These are phyloP conservation scores for Mormyrus iriodes DNA, from an alignment of 2,113 vertebrate species.

Conservation along the genomic window DNA sequence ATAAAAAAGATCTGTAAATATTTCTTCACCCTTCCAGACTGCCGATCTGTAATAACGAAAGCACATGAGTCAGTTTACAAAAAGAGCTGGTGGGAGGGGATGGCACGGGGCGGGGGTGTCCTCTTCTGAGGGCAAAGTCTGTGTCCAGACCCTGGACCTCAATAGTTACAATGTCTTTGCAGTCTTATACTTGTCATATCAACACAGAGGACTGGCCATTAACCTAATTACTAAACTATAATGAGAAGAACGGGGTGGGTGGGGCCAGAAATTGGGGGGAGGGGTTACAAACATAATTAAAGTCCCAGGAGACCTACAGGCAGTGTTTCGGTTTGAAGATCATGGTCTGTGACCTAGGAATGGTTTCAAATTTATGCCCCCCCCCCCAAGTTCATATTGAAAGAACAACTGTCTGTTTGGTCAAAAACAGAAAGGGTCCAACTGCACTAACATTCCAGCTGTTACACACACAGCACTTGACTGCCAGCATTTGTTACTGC, in stretches of 20 bases:
- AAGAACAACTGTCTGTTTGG: background rate
- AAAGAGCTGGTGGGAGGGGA: background rate
- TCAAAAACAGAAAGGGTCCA: background rate
- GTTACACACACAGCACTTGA: too few relatives aligned
- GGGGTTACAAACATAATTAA: background rate
- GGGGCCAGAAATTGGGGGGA: too few relatives aligned
- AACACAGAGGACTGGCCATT: background rate
- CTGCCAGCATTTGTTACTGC: background rate
- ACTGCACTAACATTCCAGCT: background rate
- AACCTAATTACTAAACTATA: background rate
- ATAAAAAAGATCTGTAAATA: background rate
- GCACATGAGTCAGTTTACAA: background rate
- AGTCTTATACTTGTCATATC: background rate
- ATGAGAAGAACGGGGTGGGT: background rate
- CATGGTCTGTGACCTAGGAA: background rate
- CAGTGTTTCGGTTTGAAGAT: background rate
- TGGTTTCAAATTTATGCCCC: background rate
- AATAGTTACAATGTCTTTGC: background rate
- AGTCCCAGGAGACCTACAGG: background rate
- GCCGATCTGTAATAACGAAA: background rate
- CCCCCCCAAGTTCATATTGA: background rate
- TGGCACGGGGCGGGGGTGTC: background rate
- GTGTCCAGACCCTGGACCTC: background rate
- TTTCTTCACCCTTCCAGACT: background rate
- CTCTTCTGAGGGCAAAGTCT: background rate